A percentile compares a stretch with the other conserved stretches of the same genome.
phyloP scores from a whole-genome alignment of 2,888 invertebrate species.

The Pandemis corylana region DNA sequence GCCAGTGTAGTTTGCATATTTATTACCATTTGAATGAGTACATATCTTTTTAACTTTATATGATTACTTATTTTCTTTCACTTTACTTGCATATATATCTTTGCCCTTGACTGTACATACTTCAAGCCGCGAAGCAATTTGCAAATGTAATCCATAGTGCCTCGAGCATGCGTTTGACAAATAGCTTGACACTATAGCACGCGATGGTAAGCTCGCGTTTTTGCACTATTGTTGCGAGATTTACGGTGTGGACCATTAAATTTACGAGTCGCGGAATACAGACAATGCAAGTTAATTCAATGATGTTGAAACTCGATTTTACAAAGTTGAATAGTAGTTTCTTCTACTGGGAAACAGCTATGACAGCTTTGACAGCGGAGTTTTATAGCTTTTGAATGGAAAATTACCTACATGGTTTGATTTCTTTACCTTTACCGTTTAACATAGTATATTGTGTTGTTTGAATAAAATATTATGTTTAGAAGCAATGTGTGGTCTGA shows the following conservation, averaged over 20 bases:
- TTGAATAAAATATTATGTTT: no score
- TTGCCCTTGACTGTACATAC: no score
- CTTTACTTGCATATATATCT: no score
- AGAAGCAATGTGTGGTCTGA: no score
- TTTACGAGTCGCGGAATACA: constrained; percentile 59
- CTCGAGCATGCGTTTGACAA: background rate
- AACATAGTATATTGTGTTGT: background rate
- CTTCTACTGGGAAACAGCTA: constrained; percentile 18
- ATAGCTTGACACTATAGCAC: constrained; percentile 11
- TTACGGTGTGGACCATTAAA: constrained; percentile 59
- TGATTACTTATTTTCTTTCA: no score
- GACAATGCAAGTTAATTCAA: constrained; percentile 54
- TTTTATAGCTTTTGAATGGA: background rate
- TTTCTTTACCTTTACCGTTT: background rate
- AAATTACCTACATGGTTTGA: background rate
- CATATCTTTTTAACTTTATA: no score
- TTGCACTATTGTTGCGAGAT: constrained; percentile 62
- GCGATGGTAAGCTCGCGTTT: constrained; percentile 50
- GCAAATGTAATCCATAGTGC: background rate
- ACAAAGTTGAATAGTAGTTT: constrained; percentile 36
- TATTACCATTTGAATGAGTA: no score
- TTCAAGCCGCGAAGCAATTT: background rate
- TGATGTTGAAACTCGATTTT: constrained; percentile 40
- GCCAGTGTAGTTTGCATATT: no score
- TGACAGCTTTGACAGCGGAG: constrained; percentile 26